Conservation (phyloP, 64 coral and sea anemone species). For the Stylophora pistillata region DNA sequence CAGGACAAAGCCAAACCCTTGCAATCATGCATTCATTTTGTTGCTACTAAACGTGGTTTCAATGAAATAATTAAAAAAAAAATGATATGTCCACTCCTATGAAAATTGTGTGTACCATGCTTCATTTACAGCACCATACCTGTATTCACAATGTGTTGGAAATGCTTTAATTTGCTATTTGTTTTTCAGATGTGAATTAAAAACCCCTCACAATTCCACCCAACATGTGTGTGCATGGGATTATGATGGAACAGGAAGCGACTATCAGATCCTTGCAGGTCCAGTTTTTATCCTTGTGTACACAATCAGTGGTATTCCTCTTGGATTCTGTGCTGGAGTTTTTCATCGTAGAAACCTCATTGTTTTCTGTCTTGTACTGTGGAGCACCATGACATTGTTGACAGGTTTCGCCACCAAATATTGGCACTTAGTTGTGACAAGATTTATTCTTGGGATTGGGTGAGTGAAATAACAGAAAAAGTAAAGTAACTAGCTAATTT, state of each 20-base stretch:
- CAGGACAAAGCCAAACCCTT: no score
- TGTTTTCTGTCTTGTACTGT: conserved; percentile 86
- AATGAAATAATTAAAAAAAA: no score
- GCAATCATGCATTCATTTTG: no score
- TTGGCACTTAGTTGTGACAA: conserved; percentile 90
- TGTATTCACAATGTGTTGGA: background rate
- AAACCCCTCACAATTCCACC: conserved; percentile 3
- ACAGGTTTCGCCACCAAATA: conserved; percentile 95
- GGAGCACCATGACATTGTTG: conserved; percentile 94
- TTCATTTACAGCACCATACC: no score
- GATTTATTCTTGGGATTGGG: conserved; percentile 97
- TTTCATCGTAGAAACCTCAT: conserved; percentile 88
- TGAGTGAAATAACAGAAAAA: conserved; percentile 18
- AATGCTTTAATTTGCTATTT: background rate
- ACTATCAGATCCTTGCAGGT: conserved; percentile 95
- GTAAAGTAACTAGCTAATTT: background rate
- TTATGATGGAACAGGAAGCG: conserved; percentile 89
- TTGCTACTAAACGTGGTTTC: no score
- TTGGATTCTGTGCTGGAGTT: conserved; percentile 81
- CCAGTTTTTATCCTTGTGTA: conserved; percentile 96
- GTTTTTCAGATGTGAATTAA: conserved; percentile 32
- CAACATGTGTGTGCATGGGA: conserved; percentile 78
- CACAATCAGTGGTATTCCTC: conserved; percentile 89
- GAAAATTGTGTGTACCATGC: no score
- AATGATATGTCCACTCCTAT: background rate